phyloP scores from a whole-genome alignment of 2,797 vertebrate species.

The Threskiornis aethiopicus region DNA sequence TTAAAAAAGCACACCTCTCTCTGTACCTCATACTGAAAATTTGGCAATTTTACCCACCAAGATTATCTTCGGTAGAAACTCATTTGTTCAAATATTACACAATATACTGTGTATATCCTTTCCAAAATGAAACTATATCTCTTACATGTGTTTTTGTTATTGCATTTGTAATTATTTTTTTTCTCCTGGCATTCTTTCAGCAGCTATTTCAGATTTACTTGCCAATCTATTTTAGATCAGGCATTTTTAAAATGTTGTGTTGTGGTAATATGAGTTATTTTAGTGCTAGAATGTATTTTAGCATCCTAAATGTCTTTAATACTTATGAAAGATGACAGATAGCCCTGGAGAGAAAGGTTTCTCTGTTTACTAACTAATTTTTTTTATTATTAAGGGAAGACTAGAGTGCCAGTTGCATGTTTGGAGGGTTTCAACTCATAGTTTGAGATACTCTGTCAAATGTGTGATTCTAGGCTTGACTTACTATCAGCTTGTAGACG shows the following conservation, averaged over 20 bases:
- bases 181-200: constrained; percentile 34
- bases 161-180: constrained; percentile 18
- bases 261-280: constrained; percentile 45
- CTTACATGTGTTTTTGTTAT: constrained; percentile 44
- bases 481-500: background rate
- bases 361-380: background rate
- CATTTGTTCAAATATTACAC: constrained; percentile 44
- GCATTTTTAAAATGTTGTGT: constrained; percentile 5
- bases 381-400: background rate
- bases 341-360: constrained; percentile 19
- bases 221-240: constrained; percentile 49
- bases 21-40: background rate
- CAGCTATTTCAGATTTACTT: constrained; percentile 60
- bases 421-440: background rate
- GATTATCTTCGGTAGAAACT: constrained; percentile 24
- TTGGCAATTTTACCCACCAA: background rate
- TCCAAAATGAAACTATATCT: constrained; percentile 51
- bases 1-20: background rate
- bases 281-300: constrained; percentile 41
- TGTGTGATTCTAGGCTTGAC: background rate
- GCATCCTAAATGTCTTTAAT: constrained; percentile 32
- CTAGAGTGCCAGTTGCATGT: background rate
- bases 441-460: background rate
- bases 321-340: constrained; percentile 37
- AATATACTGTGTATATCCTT: constrained; percentile 5